Percentiles rank a stretch among this genome's conserved stretches.
Evolutionary conservation across 2,113 vertebrate species (phyloP).

Genomic region (Myotis davidii): DNA sequence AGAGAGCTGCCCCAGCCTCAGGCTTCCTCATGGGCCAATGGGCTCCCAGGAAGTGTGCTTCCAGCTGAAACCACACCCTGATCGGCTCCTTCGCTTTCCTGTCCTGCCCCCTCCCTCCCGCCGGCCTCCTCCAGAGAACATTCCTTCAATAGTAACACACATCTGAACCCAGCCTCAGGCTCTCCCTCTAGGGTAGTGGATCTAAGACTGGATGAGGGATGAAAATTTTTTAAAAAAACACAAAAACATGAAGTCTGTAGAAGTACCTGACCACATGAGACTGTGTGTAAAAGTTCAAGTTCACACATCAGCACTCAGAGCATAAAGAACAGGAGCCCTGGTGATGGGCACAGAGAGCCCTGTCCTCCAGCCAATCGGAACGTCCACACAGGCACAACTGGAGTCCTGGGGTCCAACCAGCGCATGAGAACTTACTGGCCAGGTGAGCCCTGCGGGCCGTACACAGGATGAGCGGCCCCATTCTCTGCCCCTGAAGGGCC

Average conservation of each 20-base stretch:
- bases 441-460: neutral
- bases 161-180: neutral
- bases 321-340: neutral
- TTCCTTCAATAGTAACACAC: too few species aligned
- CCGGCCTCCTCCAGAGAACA: neutral
- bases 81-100: neutral
- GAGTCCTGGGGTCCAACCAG: neutral
- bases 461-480: neutral
- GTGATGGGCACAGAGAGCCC: neutral
- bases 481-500: neutral
- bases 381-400: neutral
- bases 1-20: neutral
- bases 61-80: neutral
- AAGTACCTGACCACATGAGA: neutral
- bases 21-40: neutral
- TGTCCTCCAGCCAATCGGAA: neutral
- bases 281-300: rapidly evolving
- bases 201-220: neutral
- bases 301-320: neutral
- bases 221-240: neutral
- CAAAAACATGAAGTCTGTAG: neutral
- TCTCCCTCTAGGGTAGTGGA: neutral
- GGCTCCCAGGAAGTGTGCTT: neutral
- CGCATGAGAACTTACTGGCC: neutral
- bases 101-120: neutral